Base-by-base conservation (phyloP, 2,888 invertebrate genomes). In the Tuta absoluta region DNA sequence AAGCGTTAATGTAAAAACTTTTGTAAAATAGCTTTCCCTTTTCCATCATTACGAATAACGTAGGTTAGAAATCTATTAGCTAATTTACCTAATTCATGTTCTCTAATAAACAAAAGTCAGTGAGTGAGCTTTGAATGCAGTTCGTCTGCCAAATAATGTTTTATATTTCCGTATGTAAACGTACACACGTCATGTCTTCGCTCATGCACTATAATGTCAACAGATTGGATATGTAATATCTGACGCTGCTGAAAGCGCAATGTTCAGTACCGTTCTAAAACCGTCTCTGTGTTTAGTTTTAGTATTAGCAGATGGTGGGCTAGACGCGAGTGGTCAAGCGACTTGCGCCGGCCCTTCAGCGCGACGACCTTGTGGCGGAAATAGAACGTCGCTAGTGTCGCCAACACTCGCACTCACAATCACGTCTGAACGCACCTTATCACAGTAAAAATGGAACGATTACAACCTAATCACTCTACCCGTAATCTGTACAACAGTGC, bases 371-470 rank as follows among this genome's bases (percentile, higher is more conserved):
- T 88, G 89, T 76, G 73, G 76, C 80, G 79, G 81, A 90, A 85
- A 87, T 86, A 86, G 82, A 76, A 75, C 69, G 77, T 64, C 72
- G 75, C 76, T 76, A 75, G 81, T 81, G 86, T 86, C 86, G 87
- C 89, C 87, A 89, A 84, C 85, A 78, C 73, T 76, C 74, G 68
- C 70, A 72, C 74, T 73, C 74, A 74, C 77, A 80, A 80, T 82
- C 71, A 69, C 69, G 66, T 38, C 49, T 51, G 71, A 71, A 53
- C 73, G 63, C 51, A 64, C 79, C 82, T 91, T 91, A 91, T 91
- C 91, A 88, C 91, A 88, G 84, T 86, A 81, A 91, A 90, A 89
- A 91, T 91, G 91, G 83, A 84, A 80, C 85, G 88, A 89, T 90
- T 87, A 84, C 81, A 76, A 70, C 75, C 75, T 85, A 84, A 87